Evolutionary conservation across 2,797 vertebrate genomes (phyloP), one percentile per base, ranked within the genome.

Genomic region (Selene dorsalis): DNA sequence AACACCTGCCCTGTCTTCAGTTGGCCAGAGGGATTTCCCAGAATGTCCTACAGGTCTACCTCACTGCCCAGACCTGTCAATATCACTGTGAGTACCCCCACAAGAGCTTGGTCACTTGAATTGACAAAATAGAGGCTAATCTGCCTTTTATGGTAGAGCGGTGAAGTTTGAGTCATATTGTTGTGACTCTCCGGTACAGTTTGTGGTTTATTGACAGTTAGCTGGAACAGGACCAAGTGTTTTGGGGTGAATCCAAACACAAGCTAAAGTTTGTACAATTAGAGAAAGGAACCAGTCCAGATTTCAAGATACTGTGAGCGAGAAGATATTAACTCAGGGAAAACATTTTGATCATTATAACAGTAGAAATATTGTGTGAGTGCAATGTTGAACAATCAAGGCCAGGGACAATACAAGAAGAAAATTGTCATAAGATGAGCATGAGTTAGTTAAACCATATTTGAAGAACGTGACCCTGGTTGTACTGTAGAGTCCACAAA

Each of bases 1-100:
- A 89, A 77, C 75, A 89, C 82, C 13, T 92, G 85, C 32, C 89
- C 87, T 4, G 76, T 85, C 74, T 92, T 89, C 69, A 90, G 85
- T 60, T 93, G 92, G 88, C 84, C 90, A 11, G 88, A 94, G 1
- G 85, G 87, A 35, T 93, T 89, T 76, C 90, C 90, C 0, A 93
- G 80, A 82, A 90, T 88, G 82, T 90, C 91, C 12, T 92, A 93
- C 77, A 95, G 93, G 87, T 94, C 95, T 59, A 92, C 95, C 0
- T 96, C 96, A 69, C 86, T 96, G 56, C 94, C 94, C 68, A 94
- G 95, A 86, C 89, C 93, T 63, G 73, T 89, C 70, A 94, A 91
- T 79, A 90, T 87, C 76, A 91, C 84, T 90, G 96, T 97, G 86
- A 93, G 93, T 93, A 80, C 14, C 3, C 43, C 5, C 55, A 17